A percentile compares a stretch with the other conserved stretches of the same genome.
Conservation (phyloP, 2,113 vertebrate genomes). For the Peromyscus californicus region DNA sequence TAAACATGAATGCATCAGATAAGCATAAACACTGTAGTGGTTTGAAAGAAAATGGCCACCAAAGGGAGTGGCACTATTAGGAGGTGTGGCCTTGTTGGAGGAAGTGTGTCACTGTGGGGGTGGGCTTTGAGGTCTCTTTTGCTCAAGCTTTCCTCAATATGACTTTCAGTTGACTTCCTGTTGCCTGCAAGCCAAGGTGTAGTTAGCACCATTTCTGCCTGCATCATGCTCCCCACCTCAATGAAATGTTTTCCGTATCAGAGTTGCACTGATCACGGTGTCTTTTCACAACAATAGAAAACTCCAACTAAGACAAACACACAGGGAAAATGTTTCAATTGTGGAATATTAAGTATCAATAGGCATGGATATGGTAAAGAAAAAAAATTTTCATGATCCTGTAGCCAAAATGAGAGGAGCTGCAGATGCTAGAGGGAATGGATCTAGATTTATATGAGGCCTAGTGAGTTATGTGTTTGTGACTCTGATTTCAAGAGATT, state of each 20-base stretch:
- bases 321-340: background rate
- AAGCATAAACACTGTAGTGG: background rate
- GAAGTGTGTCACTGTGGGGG: background rate
- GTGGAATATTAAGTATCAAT: background rate
- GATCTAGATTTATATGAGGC: background rate
- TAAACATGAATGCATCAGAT: background rate
- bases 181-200: background rate
- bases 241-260: background rate
- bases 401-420: background rate
- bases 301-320: background rate
- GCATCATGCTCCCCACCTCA: background rate
- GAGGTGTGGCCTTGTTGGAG: background rate
- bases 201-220: background rate
- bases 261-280: background rate
- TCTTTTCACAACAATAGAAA: background rate
- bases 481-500: conserved; percentile 24
- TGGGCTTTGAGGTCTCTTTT: background rate
- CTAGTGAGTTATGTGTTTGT: conserved; percentile 35
- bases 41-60: background rate
- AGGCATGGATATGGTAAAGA: background rate
- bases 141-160: background rate
- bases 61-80: background rate
- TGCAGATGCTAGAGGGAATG: background rate
- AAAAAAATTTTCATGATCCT: background rate
- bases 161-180: background rate